These are phyloP conservation scores for Zonotrichia albicollis DNA, from an alignment of 2,797 vertebrate species.

Conservation along the genomic window DNA sequence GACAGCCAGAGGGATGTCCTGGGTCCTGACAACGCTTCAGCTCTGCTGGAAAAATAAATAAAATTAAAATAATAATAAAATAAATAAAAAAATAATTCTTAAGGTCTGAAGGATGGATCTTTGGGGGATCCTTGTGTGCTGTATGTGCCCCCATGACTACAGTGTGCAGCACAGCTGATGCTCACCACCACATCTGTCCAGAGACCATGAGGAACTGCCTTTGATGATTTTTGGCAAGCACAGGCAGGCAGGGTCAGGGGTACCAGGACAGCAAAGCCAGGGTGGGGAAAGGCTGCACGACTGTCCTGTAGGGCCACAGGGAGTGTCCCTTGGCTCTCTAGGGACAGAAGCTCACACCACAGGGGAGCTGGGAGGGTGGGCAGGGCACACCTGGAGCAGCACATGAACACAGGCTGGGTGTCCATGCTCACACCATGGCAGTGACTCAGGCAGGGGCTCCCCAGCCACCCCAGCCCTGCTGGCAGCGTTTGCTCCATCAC, in stretches of 20 bases:
- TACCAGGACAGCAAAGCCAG: background rate
- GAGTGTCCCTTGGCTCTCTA: background rate
- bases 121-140: background rate
- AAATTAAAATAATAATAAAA: no score
- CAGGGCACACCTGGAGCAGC: background rate
- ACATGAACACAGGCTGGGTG: rapidly evolving
- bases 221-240: background rate
- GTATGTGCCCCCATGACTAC: background rate
- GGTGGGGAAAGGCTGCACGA: background rate
- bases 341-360: background rate
- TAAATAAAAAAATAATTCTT: background rate
- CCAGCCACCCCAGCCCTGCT: background rate
- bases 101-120: background rate
- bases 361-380: background rate
- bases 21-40: no score
- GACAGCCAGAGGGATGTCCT: no score
- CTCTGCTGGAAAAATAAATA: background rate
- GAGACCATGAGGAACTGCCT: background rate
- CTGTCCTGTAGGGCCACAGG: rapidly evolving
- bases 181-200: background rate
- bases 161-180: rapidly evolving
- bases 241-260: no score
- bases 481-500: background rate
- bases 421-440: rapidly evolving
- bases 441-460: rapidly evolving